Evolutionary conservation across 2,113 vertebrate genomes (phyloP).

Genomic region (Cinclus mexicanus): DNA sequence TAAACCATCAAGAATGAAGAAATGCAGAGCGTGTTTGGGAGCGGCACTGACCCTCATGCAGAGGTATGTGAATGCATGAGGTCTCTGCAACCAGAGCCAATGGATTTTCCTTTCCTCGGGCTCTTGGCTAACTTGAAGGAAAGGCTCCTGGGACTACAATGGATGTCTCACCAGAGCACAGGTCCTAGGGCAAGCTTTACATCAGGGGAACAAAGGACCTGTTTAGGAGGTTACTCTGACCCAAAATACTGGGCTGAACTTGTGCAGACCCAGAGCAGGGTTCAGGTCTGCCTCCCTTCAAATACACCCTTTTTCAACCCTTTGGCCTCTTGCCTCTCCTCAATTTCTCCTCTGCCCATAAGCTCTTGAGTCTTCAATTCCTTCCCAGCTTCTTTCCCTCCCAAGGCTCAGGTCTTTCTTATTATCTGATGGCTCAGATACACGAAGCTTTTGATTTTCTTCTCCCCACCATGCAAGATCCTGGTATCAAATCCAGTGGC

Average conservation of each 20-base stretch:
- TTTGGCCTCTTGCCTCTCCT: background rate
- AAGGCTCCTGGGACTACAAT: background rate
- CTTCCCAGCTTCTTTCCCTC: background rate
- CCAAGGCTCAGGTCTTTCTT: background rate
- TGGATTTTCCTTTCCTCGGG: background rate
- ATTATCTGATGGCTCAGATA: background rate
- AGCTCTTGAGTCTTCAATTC: background rate
- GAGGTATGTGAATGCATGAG: background rate
- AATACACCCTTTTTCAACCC: background rate
- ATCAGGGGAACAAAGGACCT: background rate
- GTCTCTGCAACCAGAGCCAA: background rate
- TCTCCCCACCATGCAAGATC: background rate
- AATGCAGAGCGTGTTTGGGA: background rate
- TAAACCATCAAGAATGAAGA: background rate
- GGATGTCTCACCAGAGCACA: background rate
- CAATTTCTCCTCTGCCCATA: background rate
- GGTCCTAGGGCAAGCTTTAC: background rate
- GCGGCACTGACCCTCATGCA: background rate
- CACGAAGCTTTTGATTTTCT: background rate
- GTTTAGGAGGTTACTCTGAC: background rate
- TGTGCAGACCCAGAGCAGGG: rapidly evolving
- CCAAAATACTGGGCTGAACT: background rate
- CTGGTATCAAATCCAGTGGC: background rate
- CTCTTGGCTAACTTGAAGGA: background rate
- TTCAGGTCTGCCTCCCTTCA: background rate